Percentiles rank a stretch among this genome's conserved stretches.
phyloP scores from a whole-genome alignment of 2,888 invertebrate species.

The Drosophila recens region DNA sequence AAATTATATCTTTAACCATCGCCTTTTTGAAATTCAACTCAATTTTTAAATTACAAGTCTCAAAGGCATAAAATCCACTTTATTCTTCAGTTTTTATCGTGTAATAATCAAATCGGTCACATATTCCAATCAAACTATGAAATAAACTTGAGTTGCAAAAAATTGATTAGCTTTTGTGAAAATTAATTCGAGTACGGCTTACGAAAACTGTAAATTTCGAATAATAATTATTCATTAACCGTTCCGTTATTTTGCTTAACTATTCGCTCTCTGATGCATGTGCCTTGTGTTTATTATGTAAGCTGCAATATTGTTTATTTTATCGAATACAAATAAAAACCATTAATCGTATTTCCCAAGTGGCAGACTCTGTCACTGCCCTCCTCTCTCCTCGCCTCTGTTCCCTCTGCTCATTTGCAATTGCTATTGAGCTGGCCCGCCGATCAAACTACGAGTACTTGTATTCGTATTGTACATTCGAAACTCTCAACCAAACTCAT shows the following conservation, averaged over 20 bases:
- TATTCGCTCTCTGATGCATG: background rate
- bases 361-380: constrained; percentile 13
- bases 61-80: no score
- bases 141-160: no score
- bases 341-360: constrained; percentile 51
- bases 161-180: background rate
- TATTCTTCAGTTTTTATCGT: no score
- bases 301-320: constrained; percentile 28
- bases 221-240: background rate
- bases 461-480: background rate
- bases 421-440: constrained; percentile 46
- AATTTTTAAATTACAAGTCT: no score
- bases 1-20: no score
- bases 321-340: constrained; percentile 27
- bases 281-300: constrained; percentile 17
- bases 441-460: background rate
- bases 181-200: background rate
- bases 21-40: no score
- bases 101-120: no score
- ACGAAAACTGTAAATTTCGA: background rate
- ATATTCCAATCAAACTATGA: no score
- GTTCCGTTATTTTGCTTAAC: constrained; percentile 2
- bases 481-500: background rate
- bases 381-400: background rate
- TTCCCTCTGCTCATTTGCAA: constrained; percentile 50